These are phyloP conservation scores for Percina caprodes DNA, from an alignment of 2,113 vertebrate species.

Conservation along the genomic window DNA sequence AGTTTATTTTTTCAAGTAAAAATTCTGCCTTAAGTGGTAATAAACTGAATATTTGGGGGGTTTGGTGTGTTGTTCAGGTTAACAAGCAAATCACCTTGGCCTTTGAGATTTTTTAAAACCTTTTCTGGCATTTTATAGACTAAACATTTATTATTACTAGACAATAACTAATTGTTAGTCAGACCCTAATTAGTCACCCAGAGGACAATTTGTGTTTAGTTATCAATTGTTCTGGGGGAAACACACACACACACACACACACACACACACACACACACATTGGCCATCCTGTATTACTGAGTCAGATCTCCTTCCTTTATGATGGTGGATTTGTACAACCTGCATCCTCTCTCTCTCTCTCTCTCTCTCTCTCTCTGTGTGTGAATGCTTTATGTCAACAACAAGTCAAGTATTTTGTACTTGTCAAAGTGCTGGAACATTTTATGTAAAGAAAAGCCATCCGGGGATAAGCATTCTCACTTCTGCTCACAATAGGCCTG, in stretches of 20 bases:
- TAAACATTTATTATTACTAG: background rate
- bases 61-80: background rate
- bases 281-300: background rate
- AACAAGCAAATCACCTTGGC: background rate
- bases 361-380: background rate
- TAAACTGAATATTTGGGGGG: background rate
- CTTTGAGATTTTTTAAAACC: no score
- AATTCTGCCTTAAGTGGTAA: background rate
- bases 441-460: conserved; percentile 29
- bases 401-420: conserved; percentile 21
- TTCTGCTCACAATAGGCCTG: background rate
- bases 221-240: background rate
- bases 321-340: conserved; percentile 14
- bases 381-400: conserved; percentile 16
- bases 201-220: background rate
- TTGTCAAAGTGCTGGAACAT: conserved; percentile 9
- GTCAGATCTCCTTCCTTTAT: conserved; percentile 1
- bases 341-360: conserved; percentile 4
- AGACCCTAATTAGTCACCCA: background rate
- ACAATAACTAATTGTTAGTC: background rate
- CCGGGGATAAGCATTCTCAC: conserved; percentile 15
- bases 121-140: background rate
- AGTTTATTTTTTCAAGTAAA: no score
- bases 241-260: background rate
- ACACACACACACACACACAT: background rate